Conservation (phyloP, 2,113 vertebrate species). For the Chlorodrepanis virens region DNA sequence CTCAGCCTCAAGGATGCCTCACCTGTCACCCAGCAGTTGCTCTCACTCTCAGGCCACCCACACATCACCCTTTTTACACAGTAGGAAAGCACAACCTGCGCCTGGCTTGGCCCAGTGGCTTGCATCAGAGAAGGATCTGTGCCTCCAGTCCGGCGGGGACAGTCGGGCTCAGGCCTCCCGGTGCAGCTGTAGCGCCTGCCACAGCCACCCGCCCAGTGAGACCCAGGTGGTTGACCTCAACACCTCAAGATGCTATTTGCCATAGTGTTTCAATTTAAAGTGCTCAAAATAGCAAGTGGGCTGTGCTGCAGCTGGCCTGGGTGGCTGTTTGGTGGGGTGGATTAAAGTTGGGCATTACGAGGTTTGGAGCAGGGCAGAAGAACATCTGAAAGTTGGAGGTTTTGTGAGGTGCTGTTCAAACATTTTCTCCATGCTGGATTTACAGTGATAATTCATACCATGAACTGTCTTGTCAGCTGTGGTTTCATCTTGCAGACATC, state of each 20-base stretch:
- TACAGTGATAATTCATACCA: not conserved
- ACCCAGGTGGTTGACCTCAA: not conserved
- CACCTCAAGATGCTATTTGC: not conserved
- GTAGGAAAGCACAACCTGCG: not conserved
- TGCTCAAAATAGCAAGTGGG: not conserved
- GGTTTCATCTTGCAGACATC: not conserved
- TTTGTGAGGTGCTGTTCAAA: not conserved
- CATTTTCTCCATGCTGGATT: not conserved
- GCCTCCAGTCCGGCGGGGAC: accelerated
- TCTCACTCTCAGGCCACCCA: not conserved
- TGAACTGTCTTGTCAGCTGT: not conserved
- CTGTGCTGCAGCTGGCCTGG: not conserved
- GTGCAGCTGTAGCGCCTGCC: accelerated
- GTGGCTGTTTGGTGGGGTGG: not conserved
- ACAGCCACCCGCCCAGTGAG: not conserved
- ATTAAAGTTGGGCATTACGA: not conserved
- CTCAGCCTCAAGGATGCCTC: not conserved
- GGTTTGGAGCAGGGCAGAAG: not conserved
- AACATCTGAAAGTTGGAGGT: not conserved
- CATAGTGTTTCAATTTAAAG: not conserved
- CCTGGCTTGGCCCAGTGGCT: no score
- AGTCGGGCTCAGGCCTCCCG: accelerated
- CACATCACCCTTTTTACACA: not conserved
- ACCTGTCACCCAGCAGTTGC: no score
- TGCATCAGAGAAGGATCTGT: not conserved